These are phyloP conservation scores for Crocodylus rhombifer DNA, from an alignment of 2,797 vertebrate species.

Conservation along the genomic window DNA sequence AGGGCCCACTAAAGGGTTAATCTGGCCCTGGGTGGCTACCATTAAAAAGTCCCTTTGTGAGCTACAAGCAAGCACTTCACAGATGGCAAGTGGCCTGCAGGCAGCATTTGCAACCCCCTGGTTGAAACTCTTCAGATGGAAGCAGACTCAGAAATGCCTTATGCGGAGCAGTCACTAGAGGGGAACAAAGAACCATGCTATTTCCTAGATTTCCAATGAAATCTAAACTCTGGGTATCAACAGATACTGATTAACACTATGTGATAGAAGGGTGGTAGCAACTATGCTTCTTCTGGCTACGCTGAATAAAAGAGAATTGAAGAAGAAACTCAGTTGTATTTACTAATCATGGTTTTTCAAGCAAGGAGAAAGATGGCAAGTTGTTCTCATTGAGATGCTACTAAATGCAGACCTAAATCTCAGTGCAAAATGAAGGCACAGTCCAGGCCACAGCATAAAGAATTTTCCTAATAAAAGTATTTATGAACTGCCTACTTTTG, in stretches of 20 bases:
- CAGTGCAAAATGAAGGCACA: background rate
- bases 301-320: background rate
- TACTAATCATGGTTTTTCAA: background rate
- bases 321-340: background rate
- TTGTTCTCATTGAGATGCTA: background rate
- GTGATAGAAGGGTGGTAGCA: background rate
- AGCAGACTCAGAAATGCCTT: background rate
- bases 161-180: constrained; percentile 48
- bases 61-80: too few relatives aligned
- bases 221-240: accelerated
- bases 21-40: too few relatives aligned
- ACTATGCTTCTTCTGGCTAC: background rate
- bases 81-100: too few relatives aligned
- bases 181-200: constrained; percentile 49
- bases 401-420: accelerated
- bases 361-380: background rate
- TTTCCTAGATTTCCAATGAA: accelerated
- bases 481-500: background rate
- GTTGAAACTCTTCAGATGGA: background rate
- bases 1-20: too few relatives aligned
- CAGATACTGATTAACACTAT: background rate
- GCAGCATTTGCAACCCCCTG: too few relatives aligned
- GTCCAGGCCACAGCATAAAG: accelerated
- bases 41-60: too few relatives aligned
- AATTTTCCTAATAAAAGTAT: background rate